These are phyloP conservation scores for Myotis davidii DNA, from an alignment of 2,113 vertebrate genomes.

Conservation along the genomic window DNA sequence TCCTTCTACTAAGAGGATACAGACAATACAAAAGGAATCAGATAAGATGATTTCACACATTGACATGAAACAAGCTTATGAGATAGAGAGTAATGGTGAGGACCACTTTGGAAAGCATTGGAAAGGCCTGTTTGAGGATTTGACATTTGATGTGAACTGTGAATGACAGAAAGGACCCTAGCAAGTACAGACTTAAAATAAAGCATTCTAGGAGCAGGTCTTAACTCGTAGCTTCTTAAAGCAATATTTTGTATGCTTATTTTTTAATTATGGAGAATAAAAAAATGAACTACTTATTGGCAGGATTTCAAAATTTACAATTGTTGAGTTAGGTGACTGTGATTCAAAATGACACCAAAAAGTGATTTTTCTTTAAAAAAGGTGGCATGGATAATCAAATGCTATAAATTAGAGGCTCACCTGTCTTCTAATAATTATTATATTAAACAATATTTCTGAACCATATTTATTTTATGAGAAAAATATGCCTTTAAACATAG, in stretches of 20 bases:
- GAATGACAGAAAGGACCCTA: neutral
- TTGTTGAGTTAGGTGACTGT: neutral
- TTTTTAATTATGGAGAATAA: neutral
- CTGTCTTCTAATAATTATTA: neutral
- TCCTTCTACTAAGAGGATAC: neutral
- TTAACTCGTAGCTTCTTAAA: neutral
- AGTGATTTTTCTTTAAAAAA: too few species aligned
- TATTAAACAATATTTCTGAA: neutral
- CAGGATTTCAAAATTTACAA: conserved; percentile 4
- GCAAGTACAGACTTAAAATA: neutral
- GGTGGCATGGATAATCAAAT: neutral
- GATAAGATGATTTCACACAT: neutral
- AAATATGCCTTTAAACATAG: neutral
- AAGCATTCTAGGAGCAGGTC: neutral
- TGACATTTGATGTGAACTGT: neutral
- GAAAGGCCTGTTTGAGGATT: neutral
- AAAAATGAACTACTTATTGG: neutral
- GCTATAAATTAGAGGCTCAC: neutral
- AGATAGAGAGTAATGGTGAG: neutral
- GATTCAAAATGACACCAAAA: neutral
- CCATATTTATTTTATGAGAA: neutral
- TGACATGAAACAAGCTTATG: neutral
- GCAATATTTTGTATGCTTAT: neutral
- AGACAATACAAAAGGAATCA: neutral
- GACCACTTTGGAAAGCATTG: neutral